Evolutionary conservation across 2,888 invertebrate genomes (phyloP), one percentile per base, ranked within the genome.

Genomic region (Plagodis pulveraria): DNA sequence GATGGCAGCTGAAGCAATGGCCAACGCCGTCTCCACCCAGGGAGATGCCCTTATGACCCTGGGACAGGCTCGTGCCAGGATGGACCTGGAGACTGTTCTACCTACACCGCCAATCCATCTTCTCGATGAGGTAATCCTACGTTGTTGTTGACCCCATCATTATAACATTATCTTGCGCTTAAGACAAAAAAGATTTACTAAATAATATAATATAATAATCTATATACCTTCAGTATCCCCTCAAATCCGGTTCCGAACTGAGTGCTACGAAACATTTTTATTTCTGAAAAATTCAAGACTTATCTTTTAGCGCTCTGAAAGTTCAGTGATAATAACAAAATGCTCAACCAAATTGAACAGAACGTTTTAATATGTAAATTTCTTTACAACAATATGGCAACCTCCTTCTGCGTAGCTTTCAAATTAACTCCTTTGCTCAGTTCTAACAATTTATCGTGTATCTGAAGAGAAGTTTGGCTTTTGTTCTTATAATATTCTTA

Each of bases 11-110:
- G 84, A 85, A 46, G 88, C 89, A 0, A 89, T 91, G 90, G 5
- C 75, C 0, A 69, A 62, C 0, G 89, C 91, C 0, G 40, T 80
- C 32, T 85, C 91, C 0, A 87, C 85, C 0, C 69, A 71, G 5
- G 91, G 91, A 6, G 91, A 91, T 52, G 67, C 78, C 0, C 81
- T 91, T 12, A 87, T 89, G 88, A 87, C 77, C 0, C 78, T 92
- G 0, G 88, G 84, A 0, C 90, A 90, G 63, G 91, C 91, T 0
- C 77, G 91, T 0, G 80, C 80, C 0, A 80, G 80, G 36, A 91
- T 92, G 91, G 91, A 92, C 62, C 41, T 81, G 7, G 81, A 83
- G 42, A 88, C 87, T 0, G 56, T 84, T 0, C 66, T 91, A 44
- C 91, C 91, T 0, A 58, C 80, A 0, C 80, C 91, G 2, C 89